phyloP scores from a whole-genome alignment of 2,888 invertebrate genomes.

The Seira ritae region DNA sequence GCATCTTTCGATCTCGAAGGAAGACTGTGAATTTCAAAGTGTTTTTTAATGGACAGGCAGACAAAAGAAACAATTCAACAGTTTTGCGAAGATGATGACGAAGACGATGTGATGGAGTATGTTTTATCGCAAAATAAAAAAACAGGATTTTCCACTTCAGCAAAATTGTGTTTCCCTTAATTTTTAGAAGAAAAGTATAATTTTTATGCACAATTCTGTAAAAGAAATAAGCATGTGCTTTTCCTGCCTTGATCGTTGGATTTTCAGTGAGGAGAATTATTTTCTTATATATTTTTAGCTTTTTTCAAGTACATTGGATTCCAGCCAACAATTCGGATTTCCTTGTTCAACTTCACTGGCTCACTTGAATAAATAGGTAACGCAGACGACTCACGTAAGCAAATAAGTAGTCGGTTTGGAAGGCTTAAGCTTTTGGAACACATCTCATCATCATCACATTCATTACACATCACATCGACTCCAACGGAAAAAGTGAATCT shows the following conservation, averaged over 20 bases:
- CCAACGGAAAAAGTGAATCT: too few relatives aligned
- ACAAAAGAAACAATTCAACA: too few relatives aligned
- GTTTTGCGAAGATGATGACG: too few relatives aligned
- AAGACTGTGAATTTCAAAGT: too few relatives aligned
- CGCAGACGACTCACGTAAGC: too few relatives aligned
- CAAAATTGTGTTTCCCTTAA: conserved; percentile 2
- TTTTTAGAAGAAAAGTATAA: not conserved
- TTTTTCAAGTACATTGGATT: conserved; percentile 58
- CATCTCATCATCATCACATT: not conserved
- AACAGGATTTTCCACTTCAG: conserved; percentile 41
- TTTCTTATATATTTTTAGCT: conserved; percentile 52
- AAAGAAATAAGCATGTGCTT: not conserved
- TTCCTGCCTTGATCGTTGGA: not conserved
- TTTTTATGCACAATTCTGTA: not conserved
- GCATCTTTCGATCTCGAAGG: too few relatives aligned
- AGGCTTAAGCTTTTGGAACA: not conserved
- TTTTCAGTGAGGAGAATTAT: not conserved
- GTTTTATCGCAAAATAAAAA: conserved; percentile 19
- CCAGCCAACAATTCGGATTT: conserved; percentile 48
- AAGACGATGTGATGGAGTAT: not conserved
- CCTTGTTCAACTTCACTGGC: conserved; percentile 26
- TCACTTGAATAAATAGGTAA: conserved; percentile 5
- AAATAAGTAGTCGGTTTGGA: too few relatives aligned
- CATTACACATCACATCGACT: too few relatives aligned
- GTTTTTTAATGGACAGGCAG: too few relatives aligned